Base-by-base conservation (phyloP, 2,113 vertebrate genomes). In the Pleuronectes platessa region DNA sequence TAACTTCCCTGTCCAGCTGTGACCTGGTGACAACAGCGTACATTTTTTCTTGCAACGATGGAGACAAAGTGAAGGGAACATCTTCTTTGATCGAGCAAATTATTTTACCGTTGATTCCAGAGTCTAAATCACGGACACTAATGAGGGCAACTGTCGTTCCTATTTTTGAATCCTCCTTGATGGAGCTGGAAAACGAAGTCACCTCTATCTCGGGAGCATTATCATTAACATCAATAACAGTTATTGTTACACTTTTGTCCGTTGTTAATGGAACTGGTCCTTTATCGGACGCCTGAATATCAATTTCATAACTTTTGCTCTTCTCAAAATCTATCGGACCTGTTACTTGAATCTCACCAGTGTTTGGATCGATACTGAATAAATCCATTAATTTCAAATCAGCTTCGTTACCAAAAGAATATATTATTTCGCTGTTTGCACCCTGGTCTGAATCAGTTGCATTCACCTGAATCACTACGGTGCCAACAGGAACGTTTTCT, bases 201-300 rank as follows among this genome's bases (percentile, higher is more conserved):
- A 96, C 92, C 45, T 95, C 89, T 69, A 97, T 95, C 58, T 96
- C 94, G 7, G 96, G 96, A 15, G 91, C 88, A 1, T 97, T 97
- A 61, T 93, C 92, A 58, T 93, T 93, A 0, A 90, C 47, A 11
- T 93, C 90, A 53, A 73, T 31, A 13, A 92, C 56, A 2, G 49
- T 87, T 49, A 92, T 82, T 0, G 74, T 27, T 1, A 92, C 86
- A 21, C 62, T 90, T 59, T 85, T 86, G 0, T 85, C 77, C 10
- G 77, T 51, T 20, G 55, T 81, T 2, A 81, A 66, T 2, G 91
- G 87, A 20, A 0, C 55, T 0, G 0, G 2, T 2, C 90, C 86
- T 9, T 75, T 87, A 53, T 92, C 91, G 0, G 84, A 87, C 0
- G 91, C 90, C 3, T 91, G 66, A 26, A 92, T 76, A 1, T 92